Evolutionary conservation across 1,140 invertebrate genomes (phyloP).

Genomic region (Pectinophora gossypiella): DNA sequence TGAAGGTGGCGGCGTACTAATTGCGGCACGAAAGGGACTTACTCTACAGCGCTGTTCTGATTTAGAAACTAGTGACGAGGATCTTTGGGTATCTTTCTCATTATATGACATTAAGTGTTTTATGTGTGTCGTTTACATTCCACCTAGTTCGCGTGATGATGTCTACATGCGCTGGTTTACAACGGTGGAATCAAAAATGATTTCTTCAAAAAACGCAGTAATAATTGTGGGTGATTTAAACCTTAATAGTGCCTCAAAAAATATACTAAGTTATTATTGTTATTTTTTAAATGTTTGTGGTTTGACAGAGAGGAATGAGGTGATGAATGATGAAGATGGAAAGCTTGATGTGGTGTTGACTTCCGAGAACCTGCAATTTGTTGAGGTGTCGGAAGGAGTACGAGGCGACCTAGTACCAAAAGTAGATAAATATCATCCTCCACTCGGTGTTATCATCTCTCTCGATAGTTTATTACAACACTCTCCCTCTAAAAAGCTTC

Average conservation of each 20-base stretch:
- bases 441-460: background rate
- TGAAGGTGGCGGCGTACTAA: background rate
- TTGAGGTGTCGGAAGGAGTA: background rate
- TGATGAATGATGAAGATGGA: background rate
- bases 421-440: background rate
- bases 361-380: background rate
- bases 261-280: background rate
- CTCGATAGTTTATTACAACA: too few species aligned
- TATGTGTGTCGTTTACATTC: background rate
- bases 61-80: background rate
- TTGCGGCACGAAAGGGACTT: background rate
- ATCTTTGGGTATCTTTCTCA: background rate
- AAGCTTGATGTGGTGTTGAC: conserved; percentile 5
- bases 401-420: background rate
- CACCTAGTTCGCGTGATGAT: background rate
- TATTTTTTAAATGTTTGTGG: conserved; percentile 4
- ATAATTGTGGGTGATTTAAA: conserved; percentile 6
- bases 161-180: background rate
- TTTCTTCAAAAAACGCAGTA: background rate
- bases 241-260: background rate
- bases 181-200: background rate
- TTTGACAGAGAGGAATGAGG: conserved; percentile 5
- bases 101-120: background rate
- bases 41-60: background rate
- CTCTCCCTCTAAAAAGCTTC: background rate